A percentile compares a stretch with the other conserved stretches of the same genome.
Conservation (phyloP, 2,113 vertebrate genomes). For the Hyperoodon ampullatus region DNA sequence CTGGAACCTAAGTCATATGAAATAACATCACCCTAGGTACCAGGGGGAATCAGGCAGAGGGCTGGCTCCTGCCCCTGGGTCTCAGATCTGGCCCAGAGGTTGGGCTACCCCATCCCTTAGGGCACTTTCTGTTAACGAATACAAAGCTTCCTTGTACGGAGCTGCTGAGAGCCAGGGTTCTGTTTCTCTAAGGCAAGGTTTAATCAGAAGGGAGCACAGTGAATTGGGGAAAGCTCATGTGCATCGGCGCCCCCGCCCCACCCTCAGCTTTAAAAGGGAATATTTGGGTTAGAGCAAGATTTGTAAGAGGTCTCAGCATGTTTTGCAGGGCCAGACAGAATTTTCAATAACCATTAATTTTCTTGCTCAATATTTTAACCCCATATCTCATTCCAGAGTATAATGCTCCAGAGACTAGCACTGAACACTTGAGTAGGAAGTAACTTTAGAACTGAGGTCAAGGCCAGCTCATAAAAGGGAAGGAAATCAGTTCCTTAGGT, state of each 20-base stretch:
- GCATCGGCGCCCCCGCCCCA: background rate
- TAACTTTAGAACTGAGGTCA: conserved; percentile 49
- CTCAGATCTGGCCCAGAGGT: background rate
- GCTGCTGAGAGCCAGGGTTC: background rate
- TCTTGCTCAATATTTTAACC: background rate
- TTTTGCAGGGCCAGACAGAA: background rate
- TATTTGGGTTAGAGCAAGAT: background rate
- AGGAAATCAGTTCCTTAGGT: background rate
- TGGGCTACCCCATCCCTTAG: too few relatives aligned
- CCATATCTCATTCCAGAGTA: background rate
- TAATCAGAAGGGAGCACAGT: background rate
- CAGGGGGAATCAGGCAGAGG: background rate
- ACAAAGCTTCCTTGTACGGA: background rate
- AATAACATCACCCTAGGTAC: background rate
- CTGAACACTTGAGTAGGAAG: background rate
- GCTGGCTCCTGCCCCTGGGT: background rate
- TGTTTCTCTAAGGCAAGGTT: background rate
- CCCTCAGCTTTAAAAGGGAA: background rate
- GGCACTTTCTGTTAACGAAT: background rate
- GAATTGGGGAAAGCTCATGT: background rate
- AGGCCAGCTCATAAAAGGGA: background rate
- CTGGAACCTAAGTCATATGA: background rate
- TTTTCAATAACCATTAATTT: background rate
- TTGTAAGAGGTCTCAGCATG: background rate
- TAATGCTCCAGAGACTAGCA: background rate